Evolutionary conservation across 2,888 invertebrate species (phyloP).

Genomic region (Dolomedes plantarius): DNA sequence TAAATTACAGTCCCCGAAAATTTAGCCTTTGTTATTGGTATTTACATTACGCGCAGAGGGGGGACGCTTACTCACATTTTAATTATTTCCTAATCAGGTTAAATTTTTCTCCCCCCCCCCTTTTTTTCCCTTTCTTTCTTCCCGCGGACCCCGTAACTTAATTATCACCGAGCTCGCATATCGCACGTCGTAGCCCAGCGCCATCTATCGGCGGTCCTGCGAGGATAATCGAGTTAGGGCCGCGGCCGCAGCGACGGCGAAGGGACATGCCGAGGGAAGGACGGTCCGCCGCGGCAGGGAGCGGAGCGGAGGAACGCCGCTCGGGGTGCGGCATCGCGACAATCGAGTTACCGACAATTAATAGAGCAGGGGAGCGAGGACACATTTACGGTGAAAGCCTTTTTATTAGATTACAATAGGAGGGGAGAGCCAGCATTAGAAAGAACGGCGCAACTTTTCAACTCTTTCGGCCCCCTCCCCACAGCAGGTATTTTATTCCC

Average conservation of each 20-base stretch:
- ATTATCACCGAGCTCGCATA: conserved; percentile 47
- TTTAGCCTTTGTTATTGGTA: conserved; percentile 66
- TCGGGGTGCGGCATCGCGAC: conserved; percentile 19
- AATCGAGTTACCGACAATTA: conserved; percentile 73
- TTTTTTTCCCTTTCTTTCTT: not conserved
- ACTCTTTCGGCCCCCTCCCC: conserved; percentile 31
- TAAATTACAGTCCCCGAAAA: conserved; percentile 61
- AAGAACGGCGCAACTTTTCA: conserved; percentile 50
- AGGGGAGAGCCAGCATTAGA: not conserved
- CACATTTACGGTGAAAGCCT: conserved; percentile 73
- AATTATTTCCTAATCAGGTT: conserved; percentile 71
- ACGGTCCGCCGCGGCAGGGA: conserved; percentile 36
- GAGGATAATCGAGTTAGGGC: conserved; percentile 61
- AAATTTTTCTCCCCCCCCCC: conserved; percentile 46
- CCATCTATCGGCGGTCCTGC: conserved; percentile 53
- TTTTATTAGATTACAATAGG: conserved; percentile 73
- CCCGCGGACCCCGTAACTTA: conserved; percentile 40
- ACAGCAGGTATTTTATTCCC: conserved; percentile 48
- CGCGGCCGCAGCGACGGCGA: conserved; percentile 7
- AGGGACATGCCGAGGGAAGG: conserved; percentile 11
- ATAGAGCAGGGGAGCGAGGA: conserved; percentile 62
- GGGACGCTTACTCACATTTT: conserved; percentile 66
- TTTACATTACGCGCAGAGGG: conserved; percentile 52
- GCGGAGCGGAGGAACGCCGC: conserved; percentile 14
- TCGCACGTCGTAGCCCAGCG: conserved; percentile 27